A percentile compares a stretch with the other conserved stretches of the same genome.
phyloP scores from a whole-genome alignment of 2,888 invertebrate species.

The Plusia festucae region DNA sequence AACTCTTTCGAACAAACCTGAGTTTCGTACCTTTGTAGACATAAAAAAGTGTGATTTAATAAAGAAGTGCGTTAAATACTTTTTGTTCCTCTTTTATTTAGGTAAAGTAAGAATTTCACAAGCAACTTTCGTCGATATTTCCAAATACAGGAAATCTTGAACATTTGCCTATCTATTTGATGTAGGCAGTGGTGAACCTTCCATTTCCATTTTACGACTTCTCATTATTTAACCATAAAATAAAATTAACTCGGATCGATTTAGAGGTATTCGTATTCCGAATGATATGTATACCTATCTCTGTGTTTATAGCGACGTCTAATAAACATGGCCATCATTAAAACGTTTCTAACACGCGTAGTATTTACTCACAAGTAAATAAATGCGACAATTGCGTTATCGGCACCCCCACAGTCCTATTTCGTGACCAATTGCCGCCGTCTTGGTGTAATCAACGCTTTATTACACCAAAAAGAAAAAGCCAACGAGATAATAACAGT shows the following conservation, averaged over 20 bases:
- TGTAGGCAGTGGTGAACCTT: conserved; percentile 33
- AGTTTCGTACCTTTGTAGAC: conserved; percentile 27
- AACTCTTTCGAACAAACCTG: conserved; percentile 47
- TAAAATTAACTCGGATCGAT: conserved; percentile 55
- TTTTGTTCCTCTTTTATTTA: conserved; percentile 23
- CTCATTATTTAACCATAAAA: conserved; percentile 57
- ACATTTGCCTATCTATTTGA: conserved; percentile 38
- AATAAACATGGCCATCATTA: conserved; percentile 51
- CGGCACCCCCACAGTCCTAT: conserved; percentile 79
- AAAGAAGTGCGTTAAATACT: conserved; percentile 21
- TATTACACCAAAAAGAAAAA: conserved; percentile 84
- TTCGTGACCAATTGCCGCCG: conserved; percentile 74
- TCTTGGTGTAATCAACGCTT: conserved; percentile 84
- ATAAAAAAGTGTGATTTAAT: conserved; percentile 19
- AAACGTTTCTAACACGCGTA: conserved; percentile 37
- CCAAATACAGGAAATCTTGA: conserved; percentile 46
- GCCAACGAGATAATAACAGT: conserved; percentile 79
- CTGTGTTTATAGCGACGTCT: conserved; percentile 44
- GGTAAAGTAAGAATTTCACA: conserved; percentile 17
- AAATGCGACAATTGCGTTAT: conserved; percentile 71
- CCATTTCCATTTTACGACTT: conserved; percentile 54
- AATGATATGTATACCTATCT: conserved; percentile 42
- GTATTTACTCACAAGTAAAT: conserved; percentile 60
- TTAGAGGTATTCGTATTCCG: conserved; percentile 43
- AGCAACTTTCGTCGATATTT: conserved; percentile 31